Percentiles rank a stretch among this genome's conserved stretches.
These are phyloP conservation scores for Diploptera punctata DNA, from an alignment of 2,888 invertebrate species.

Conservation along the genomic window DNA sequence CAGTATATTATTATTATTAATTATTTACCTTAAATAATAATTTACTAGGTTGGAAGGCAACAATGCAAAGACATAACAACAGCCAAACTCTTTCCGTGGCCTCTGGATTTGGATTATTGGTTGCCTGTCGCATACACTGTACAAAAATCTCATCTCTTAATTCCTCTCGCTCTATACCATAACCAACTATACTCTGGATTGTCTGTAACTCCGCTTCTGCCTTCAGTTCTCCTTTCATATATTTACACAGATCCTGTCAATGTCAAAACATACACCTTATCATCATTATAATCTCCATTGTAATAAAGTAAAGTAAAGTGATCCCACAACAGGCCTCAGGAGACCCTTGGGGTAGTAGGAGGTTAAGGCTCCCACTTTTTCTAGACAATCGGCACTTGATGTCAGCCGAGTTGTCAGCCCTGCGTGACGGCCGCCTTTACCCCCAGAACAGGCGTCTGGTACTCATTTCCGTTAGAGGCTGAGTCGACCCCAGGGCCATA, in stretches of 20 bases:
- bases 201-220: slow-evolving; percentile 81
- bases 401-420: no score
- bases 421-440: no score
- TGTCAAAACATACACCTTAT: no score
- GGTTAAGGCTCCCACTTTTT: no score
- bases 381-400: no score
- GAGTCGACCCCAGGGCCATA: no score
- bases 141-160: slow-evolving; percentile 90
- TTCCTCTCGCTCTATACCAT: slow-evolving; percentile 91
- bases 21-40: slow-evolving; percentile 72
- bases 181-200: slow-evolving; percentile 83
- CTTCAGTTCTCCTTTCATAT: slow-evolving; percentile 87
- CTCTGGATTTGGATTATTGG: slow-evolving; percentile 86
- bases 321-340: no score
- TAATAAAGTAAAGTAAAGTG: no score
- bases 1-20: slow-evolving; percentile 20
- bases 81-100: slow-evolving; percentile 89
- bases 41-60: slow-evolving; percentile 91
- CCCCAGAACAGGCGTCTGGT: no score
- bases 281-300: no score
- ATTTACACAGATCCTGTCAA: slow-evolving; percentile 83
- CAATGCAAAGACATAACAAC: slow-evolving; percentile 85
- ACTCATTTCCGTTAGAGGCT: no score
- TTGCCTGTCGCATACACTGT: slow-evolving; percentile 86
- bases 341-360: no score